Evolutionary conservation across 2,888 invertebrate genomes (phyloP).

Genomic region (Aelia acuminata): DNA sequence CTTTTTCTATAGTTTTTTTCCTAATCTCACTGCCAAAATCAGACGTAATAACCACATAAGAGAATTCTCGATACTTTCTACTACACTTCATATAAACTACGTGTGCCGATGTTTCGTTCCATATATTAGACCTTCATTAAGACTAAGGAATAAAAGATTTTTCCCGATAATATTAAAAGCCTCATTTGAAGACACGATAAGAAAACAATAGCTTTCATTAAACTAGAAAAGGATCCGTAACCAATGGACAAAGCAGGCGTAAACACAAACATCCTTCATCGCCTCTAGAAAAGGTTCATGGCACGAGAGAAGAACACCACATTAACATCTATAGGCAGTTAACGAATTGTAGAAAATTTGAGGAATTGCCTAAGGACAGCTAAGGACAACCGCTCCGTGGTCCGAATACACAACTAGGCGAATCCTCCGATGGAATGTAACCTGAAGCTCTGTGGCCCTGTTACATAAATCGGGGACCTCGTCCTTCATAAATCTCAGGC

Average conservation of each 20-base stretch:
- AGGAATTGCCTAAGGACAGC: neutral
- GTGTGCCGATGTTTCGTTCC: too few relatives aligned
- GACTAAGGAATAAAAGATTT: too few relatives aligned
- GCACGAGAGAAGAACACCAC: neutral
- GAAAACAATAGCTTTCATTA: neutral
- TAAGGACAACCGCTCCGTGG: neutral
- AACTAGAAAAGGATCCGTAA: neutral
- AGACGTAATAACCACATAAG: too few relatives aligned
- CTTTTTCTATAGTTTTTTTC: too few relatives aligned
- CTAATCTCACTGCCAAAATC: too few relatives aligned
- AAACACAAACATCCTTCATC: neutral
- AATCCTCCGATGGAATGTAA: neutral
- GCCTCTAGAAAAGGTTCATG: neutral
- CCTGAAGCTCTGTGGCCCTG: neutral
- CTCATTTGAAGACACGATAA: neutral
- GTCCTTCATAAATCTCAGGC: neutral
- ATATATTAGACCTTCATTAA: too few relatives aligned
- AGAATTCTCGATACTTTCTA: too few relatives aligned
- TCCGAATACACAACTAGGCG: neutral
- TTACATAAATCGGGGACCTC: conserved; percentile 2
- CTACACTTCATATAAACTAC: too few relatives aligned
- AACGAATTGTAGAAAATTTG: conserved; percentile 23
- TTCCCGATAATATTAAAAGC: too few relatives aligned
- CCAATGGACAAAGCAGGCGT: neutral
- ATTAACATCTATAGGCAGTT: neutral